A percentile compares a stretch with the other conserved stretches of the same genome.
These are phyloP conservation scores for Chlorodrepanis virens DNA, from an alignment of 2,113 vertebrate species.

Conservation along the genomic window DNA sequence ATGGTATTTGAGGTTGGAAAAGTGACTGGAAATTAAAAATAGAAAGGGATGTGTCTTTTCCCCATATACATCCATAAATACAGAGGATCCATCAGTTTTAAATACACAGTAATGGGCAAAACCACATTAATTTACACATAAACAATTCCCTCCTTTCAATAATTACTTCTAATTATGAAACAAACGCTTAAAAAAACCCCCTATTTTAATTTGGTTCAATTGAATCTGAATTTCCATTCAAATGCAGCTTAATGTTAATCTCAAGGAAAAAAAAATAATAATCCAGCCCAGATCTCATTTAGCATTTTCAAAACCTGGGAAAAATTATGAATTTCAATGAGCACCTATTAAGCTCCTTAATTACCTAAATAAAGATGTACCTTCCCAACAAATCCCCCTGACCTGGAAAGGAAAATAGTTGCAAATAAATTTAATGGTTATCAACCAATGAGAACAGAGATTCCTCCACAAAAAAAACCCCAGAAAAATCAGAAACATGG, in stretches of 20 bases:
- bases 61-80: background rate
- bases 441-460: background rate
- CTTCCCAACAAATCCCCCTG: background rate
- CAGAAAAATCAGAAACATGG: background rate
- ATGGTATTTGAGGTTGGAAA: background rate
- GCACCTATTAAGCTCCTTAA: background rate
- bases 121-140: background rate
- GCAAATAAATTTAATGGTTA: background rate
- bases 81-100: background rate
- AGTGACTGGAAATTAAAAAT: background rate
- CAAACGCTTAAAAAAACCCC: background rate
- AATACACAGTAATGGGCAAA: background rate
- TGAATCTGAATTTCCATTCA: conserved; percentile 7
- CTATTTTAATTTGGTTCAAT: background rate
- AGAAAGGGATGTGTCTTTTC: background rate
- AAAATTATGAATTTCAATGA: conserved; percentile 13
- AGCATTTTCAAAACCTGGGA: conserved; percentile 17
- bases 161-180: background rate
- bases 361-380: conserved; percentile 36
- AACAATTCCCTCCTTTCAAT: background rate
- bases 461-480: background rate
- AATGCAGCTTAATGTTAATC: conserved; percentile 9
- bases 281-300: conserved; percentile 15
- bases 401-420: background rate
- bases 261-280: background rate